Evolutionary conservation across 2,888 invertebrate genomes (phyloP), one percentile per base, ranked within the genome.

Genomic region (Cremastinae sp.): DNA sequence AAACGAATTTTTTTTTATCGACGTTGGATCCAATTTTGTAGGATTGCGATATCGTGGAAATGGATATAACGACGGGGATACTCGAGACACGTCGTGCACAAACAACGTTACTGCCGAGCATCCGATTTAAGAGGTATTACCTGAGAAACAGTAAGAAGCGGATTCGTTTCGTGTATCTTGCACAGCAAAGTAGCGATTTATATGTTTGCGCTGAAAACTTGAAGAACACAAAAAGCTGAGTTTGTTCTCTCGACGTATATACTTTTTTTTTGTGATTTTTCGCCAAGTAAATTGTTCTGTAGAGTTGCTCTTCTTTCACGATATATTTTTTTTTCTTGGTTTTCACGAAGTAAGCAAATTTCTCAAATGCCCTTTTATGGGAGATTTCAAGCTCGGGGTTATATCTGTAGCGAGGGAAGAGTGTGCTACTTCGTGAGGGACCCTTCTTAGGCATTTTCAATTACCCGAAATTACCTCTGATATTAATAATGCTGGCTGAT

Each of bases 401-500:
- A 54, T 59, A 73, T 47, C 34, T 47, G 47, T 18, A 58, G 41
- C 53, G 36, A 47, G 18, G 18, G 51, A 28, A 28, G 12, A 9
- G 45, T 34, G 56, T 12, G 66, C 56, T 43, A 45, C 72, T 69
- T 72, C 75, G 66, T 62, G 74, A 43, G 74, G 79, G 83, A 80
- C 78, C 80, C 78, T 81, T 76, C 82, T 82, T 83, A 80, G 84
- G 80, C 73, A 84, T 82, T 84, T 84, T 83, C 84, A 85, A 85
- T 85, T 84, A 84, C 81, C 83, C 78, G 61, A 82, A 85, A 85
- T 84, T 83, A 84, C 83, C 79, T 74, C 45, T 72, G 79, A 81
- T 84, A 85, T 85, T 85, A 84, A 85, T 84, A 85, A 84, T 82
- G 80, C 80, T 51, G 72, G 80, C 74, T 81, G 81, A 84, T 84